A percentile compares a stretch with the other conserved stretches of the same genome.
These are phyloP conservation scores for Epinotia brunnichana DNA, from an alignment of 2,888 invertebrate genomes.

Conservation along the genomic window DNA sequence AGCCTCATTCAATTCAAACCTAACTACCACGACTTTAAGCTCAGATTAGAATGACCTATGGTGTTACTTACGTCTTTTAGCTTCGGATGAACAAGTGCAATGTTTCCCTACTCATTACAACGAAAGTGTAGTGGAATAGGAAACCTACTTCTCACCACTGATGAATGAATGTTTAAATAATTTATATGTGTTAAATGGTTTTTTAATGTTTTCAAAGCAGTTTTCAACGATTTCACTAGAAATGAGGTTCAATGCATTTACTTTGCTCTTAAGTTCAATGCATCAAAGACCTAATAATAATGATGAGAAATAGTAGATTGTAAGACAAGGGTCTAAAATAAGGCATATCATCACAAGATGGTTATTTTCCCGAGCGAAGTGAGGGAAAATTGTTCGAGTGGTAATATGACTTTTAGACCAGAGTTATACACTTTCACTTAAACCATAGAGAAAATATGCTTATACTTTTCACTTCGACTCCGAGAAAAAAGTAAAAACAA, in stretches of 20 bases:
- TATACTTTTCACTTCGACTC: no score
- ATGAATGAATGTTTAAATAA: conserved; percentile 24
- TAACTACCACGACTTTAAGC: background rate
- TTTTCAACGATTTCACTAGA: background rate
- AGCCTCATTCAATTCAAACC: background rate
- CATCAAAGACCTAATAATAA: no score
- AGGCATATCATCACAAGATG: no score
- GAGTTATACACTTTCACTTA: no score
- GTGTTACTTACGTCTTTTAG: background rate
- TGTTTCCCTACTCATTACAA: conserved; percentile 30
- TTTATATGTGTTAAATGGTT: background rate
- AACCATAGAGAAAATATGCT: no score
- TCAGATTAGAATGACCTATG: background rate
- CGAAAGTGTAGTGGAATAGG: conserved; percentile 36
- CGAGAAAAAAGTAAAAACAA: no score
- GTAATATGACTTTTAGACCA: no score
- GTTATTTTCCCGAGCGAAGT: no score
- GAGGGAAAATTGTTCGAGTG: no score
- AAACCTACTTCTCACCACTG: conserved; percentile 35
- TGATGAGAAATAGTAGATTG: no score
- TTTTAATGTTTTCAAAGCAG: background rate
- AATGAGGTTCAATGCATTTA: background rate
- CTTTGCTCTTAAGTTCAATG: background rate
- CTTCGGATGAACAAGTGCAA: background rate
- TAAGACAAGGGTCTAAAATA: no score